These are phyloP conservation scores for Dascyllus trimaculatus DNA, from an alignment of 2,113 vertebrate genomes.

Conservation along the genomic window DNA sequence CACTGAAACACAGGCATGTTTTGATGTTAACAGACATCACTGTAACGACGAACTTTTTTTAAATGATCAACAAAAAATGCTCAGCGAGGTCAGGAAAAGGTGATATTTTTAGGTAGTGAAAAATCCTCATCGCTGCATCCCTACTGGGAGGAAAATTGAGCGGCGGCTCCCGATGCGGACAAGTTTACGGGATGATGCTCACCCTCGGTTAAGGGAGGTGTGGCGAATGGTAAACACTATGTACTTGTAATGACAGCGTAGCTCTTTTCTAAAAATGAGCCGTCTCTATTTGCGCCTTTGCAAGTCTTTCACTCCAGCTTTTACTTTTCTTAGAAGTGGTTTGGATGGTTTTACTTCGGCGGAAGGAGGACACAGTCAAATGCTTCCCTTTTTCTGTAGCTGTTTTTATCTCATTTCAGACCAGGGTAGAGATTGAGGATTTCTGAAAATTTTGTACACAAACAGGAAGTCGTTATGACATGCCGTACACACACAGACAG, in stretches of 20 bases:
- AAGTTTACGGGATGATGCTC: slow-evolving; percentile 40
- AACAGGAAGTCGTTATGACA: slow-evolving; percentile 54
- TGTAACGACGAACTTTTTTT: not conserved
- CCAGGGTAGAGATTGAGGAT: slow-evolving; percentile 32
- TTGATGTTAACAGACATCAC: not conserved
- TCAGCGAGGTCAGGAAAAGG: not conserved
- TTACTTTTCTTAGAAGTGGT: slow-evolving; percentile 66
- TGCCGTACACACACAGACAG: slow-evolving; percentile 7
- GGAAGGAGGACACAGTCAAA: slow-evolving; percentile 50
- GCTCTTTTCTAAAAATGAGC: slow-evolving; percentile 60
- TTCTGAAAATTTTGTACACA: slow-evolving; percentile 17
- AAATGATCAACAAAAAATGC: not conserved
- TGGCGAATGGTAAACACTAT: slow-evolving; percentile 56
- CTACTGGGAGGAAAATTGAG: slow-evolving; percentile 2
- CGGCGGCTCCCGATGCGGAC: slow-evolving; percentile 25
- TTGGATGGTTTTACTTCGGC: slow-evolving; percentile 42
- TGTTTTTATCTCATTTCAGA: slow-evolving; percentile 47
- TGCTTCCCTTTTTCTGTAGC: slow-evolving; percentile 20
- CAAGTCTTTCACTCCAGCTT: slow-evolving; percentile 31
- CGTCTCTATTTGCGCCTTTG: slow-evolving; percentile 53
- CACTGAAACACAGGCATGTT: not conserved
- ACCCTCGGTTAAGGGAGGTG: slow-evolving; percentile 48
- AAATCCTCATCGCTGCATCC: slow-evolving; percentile 5
- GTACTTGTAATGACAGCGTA: slow-evolving; percentile 70
- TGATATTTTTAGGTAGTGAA: slow-evolving; percentile 14